Evolutionary conservation across 1,140 invertebrate species (phyloP), one percentile per base, ranked within the genome.

Genomic region (Epicauta chinensis): DNA sequence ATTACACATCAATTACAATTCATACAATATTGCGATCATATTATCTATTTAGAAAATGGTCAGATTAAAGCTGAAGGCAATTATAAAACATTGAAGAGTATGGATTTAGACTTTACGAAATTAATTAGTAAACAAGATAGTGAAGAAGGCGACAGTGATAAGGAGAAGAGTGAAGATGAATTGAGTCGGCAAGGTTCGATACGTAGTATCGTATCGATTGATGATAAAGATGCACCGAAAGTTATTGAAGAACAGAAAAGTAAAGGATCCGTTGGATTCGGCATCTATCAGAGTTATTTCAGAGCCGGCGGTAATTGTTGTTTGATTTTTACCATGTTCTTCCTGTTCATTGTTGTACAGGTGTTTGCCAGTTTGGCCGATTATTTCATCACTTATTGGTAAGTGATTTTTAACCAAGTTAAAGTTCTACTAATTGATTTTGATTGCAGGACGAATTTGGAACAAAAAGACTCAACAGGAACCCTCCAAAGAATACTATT

Each of bases 1-100:
- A 86, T 90, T 13, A 93, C 91, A 1, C 89, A 93, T 72, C 89
- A 93, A 62, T 71, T 93, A 3, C 89, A 93, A 63, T 90, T 86
- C 66, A 73, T 93, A 12, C 80, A 82, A 62, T 76, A 79, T 13
- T 87, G 84, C 0, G 80, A 88, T 65, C 77, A 82, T 56, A 89
- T 93, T 56, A 69, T 91, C 32, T 80, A 90, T 2, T 67, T 93
- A 55, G 82, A 87, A 63, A 79, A 88, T 67, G 89, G 82, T 52
- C 59, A 59, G 29, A 50, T 53, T 7, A 67, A 64, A 55, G 58
- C 59, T 2, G 52, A 64, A 60, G 63, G 75, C 16, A 71, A 60
- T 17, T 78, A 68, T 54, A 63, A 63, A 10, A 67, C 75, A 36
- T 65, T 86, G 5, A 62, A 75, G 14, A 69, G 62, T 0, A 75